These are phyloP conservation scores for Drosophila mettleri DNA, from an alignment of 2,888 invertebrate species.

Conservation along the genomic window DNA sequence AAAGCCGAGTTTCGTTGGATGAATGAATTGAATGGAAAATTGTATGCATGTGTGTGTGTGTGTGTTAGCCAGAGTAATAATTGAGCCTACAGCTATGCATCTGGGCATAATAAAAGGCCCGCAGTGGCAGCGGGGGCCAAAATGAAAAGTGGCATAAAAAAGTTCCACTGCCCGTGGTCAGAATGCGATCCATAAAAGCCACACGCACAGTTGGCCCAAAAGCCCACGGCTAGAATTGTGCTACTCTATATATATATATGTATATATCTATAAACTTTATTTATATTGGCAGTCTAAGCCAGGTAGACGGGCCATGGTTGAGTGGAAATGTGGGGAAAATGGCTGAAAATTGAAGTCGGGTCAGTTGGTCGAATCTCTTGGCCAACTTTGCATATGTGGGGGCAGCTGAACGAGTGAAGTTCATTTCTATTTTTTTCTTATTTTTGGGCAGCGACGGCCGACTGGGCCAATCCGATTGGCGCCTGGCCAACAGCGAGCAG, in stretches of 20 bases:
- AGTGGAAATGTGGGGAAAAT: conserved; percentile 19
- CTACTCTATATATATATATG: neutral
- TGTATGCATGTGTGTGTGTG: neutral
- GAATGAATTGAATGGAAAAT: conserved; percentile 52
- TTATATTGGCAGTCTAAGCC: conserved; percentile 16
- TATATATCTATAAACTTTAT: neutral
- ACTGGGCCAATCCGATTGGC: conserved; percentile 34
- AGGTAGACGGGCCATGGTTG: conserved; percentile 39
- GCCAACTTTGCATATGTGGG: conserved; percentile 35
- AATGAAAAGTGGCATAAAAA: conserved; percentile 15
- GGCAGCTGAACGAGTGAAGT: conserved; percentile 38
- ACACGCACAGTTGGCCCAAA: conserved; percentile 23
- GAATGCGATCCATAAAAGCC: conserved; percentile 25
- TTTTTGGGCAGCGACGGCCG: conserved; percentile 13
- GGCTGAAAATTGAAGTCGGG: conserved; percentile 31
- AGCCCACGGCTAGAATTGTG: neutral
- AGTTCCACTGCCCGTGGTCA: conserved; percentile 33
- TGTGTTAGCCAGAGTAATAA: conserved; percentile 30
- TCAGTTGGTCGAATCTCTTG: conserved; percentile 33
- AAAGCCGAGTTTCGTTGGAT: conserved; percentile 28
- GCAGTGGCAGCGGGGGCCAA: conserved; percentile 26
- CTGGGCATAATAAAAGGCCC: conserved; percentile 33
- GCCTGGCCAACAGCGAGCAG: conserved; percentile 34
- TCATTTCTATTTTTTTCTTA: conserved; percentile 27
- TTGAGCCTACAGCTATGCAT: conserved; percentile 29